These are phyloP conservation scores for Gastrophysa polygoni DNA, from an alignment of 2,888 invertebrate genomes.

Conservation along the genomic window DNA sequence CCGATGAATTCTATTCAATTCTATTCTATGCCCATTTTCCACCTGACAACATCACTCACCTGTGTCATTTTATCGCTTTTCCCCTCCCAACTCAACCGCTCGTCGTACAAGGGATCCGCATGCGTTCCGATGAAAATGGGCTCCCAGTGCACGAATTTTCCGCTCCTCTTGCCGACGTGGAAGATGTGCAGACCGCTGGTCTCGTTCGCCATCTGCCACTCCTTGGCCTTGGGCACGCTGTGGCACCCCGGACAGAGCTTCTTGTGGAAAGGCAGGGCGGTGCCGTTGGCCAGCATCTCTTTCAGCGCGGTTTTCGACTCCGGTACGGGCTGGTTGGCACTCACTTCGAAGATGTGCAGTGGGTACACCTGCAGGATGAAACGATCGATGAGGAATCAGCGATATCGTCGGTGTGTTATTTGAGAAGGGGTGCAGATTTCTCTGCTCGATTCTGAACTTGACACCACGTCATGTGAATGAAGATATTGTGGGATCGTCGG, in stretches of 20 bases:
- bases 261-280: conserved; percentile 91
- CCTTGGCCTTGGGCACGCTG: conserved; percentile 82
- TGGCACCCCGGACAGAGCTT: conserved; percentile 89
- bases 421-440: too few species aligned
- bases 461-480: too few species aligned
- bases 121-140: conserved; percentile 93
- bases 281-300: conserved; percentile 74
- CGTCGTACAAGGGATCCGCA: conserved; percentile 86
- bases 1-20: too few species aligned
- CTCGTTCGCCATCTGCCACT: conserved; percentile 80
- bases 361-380: conserved; percentile 70
- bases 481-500: too few species aligned
- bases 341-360: conserved; percentile 88
- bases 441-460: too few species aligned
- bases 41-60: conserved; percentile 61
- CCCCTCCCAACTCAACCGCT: conserved; percentile 92
- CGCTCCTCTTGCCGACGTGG: conserved; percentile 81
- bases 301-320: conserved; percentile 71
- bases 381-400: not conserved
- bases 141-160: conserved; percentile 86
- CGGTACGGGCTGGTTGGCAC: conserved; percentile 70
- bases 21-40: too few species aligned
- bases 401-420: too few species aligned
- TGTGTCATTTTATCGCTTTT: conserved; percentile 96
- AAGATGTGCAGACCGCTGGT: conserved; percentile 78